phyloP scores from a whole-genome alignment of 2,797 vertebrate species.

The Staurois parvus region DNA sequence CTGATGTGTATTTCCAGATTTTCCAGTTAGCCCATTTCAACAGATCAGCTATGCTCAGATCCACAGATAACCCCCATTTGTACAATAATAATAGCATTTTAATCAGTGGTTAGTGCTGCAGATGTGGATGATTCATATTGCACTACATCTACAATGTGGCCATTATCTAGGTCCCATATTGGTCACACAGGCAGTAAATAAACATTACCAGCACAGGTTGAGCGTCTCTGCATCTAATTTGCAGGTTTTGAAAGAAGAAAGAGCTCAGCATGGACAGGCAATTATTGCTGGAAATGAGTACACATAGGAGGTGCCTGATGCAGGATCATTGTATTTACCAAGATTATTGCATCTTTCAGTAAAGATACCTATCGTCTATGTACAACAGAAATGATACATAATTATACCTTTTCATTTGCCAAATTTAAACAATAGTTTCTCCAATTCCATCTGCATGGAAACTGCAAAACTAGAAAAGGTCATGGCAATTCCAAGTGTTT shows the following conservation, averaged over 20 bases:
- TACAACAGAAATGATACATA: no score
- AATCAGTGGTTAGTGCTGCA: slow-evolving; percentile 41
- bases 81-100: slow-evolving; percentile 39
- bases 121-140: slow-evolving; percentile 37
- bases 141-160: slow-evolving; percentile 16
- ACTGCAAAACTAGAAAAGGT: neutral
- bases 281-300: slow-evolving; percentile 15
- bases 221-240: slow-evolving; percentile 30
- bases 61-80: neutral
- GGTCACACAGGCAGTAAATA: slow-evolving; percentile 35
- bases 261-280: slow-evolving; percentile 26
- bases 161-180: slow-evolving; percentile 41
- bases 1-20: neutral
- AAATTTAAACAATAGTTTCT: neutral
- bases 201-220: slow-evolving; percentile 36
- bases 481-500: no score
- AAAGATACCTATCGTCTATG: neutral
- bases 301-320: neutral
- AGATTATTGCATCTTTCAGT: neutral
- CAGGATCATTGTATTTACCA: slow-evolving; percentile 25
- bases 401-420: no score
- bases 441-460: neutral
- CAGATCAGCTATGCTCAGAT: neutral
- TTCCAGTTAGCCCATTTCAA: neutral
- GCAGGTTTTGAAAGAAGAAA: slow-evolving; percentile 24